Percentiles rank a stretch among this genome's conserved stretches.
phyloP scores from a whole-genome alignment of 1,140 invertebrate genomes.

The Aphaenogaster ashmeadi region DNA sequence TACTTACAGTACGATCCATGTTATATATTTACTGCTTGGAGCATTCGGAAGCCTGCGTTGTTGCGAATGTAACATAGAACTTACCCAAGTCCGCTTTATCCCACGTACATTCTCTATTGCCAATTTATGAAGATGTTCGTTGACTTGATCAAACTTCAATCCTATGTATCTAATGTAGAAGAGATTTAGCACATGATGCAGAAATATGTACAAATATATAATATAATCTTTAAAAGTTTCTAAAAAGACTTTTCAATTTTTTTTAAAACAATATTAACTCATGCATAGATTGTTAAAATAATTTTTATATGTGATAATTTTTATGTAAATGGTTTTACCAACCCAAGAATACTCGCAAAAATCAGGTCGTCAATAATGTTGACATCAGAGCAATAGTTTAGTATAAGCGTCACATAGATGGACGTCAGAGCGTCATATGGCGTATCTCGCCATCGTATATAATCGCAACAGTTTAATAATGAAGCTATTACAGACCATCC shows the following conservation, averaged over 20 bases:
- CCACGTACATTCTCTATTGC: neutral
- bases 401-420: neutral
- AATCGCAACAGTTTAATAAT: conserved; percentile 18
- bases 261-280: conserved; percentile 2
- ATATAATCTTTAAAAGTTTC: neutral
- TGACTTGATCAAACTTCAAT: conserved; percentile 34
- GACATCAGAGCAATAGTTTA: neutral
- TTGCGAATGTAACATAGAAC: neutral
- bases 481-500: neutral
- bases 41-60: neutral
- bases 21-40: conserved; percentile 11
- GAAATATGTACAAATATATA: neutral
- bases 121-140: conserved; percentile 6
- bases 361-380: conserved; percentile 30
- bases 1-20: conserved; percentile 27
- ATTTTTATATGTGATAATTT: conserved; percentile 8
- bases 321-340: neutral
- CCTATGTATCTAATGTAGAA: conserved; percentile 23
- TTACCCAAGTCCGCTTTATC: neutral
- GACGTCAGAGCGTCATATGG: neutral
- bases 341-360: conserved; percentile 29
- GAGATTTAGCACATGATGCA: neutral
- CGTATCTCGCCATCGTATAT: neutral
- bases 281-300: neutral
- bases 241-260: neutral